Evolutionary conservation across 2,113 vertebrate species (phyloP), one percentile per base, ranked within the genome.

Genomic region (Andinoacara biseriatus): DNA sequence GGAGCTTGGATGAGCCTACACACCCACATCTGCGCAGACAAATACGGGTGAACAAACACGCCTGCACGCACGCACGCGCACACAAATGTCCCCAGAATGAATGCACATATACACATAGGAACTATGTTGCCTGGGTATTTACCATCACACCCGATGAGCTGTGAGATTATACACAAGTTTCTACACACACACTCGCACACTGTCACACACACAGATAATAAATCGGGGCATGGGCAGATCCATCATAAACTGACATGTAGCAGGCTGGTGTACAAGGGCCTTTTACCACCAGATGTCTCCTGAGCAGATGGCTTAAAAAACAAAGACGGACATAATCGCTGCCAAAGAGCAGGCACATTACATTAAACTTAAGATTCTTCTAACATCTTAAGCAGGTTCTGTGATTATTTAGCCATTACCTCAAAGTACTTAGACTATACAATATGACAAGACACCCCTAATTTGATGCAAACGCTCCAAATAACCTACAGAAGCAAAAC

Each of bases 11-110:
- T 82, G 80, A 86, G 81, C 76, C 74, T 49, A 31, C 8, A 74
- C 81, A 84, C 74, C 58, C 88, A 89, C 89, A 87, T 86, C 65
- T 84, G 83, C 80, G 87, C 83, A 74, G 61, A 78, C 85, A 88
- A 85, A 92, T 46, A 58, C 59, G 63, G 74, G 78, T 78, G 59
- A 87, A 76, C 22, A 8, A 58, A 86, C 52, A 72, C 74, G 56
- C 38, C 78, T 58, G 54, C 75, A 22, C 31, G 17, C 31, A 49
- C 56, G 58, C 31, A 69, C 46, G 13, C 26, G 10, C 46, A 52
- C 10, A 52, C 6, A 54, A 72, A 72, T 72, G 46, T 11, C 46
- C 67, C 18, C 1, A 4, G 46, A 72, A 33, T n/a, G 10, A 72
- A 38, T 1, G 46, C 67, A 72, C 67, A 33, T 31, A 20, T 43